A percentile compares a stretch with the other conserved stretches of the same genome.
Conservation (phyloP, 2,113 vertebrate genomes). For the Acanthisitta chloris region DNA sequence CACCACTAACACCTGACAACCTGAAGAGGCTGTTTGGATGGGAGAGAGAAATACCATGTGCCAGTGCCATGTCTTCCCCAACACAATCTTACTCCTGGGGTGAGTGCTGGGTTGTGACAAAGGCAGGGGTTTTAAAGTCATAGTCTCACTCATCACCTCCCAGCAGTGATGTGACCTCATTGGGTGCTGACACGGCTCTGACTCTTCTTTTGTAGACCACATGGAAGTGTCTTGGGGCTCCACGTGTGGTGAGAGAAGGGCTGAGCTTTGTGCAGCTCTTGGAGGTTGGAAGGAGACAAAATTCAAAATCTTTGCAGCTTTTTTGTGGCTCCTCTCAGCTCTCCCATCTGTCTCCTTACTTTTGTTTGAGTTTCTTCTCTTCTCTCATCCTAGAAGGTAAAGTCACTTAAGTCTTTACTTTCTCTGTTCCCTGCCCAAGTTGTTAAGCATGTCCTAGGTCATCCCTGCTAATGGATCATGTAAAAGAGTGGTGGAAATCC, state of each 20-base stretch:
- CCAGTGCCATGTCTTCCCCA: background rate
- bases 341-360: background rate
- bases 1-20: background rate
- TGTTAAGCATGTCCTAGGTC: background rate
- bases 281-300: background rate
- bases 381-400: background rate
- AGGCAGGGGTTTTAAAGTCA: background rate
- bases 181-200: background rate
- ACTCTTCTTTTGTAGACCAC: background rate
- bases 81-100: fast-evolving
- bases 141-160: background rate
- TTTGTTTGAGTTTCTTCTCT: background rate
- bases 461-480: background rate
- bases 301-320: background rate
- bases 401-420: background rate
- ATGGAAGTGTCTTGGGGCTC: background rate
- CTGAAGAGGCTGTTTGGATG: background rate
- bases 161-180: background rate
- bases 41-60: background rate
- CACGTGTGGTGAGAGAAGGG: background rate
- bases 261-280: background rate
- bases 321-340: background rate
- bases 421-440: background rate
- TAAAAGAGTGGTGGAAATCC: background rate
- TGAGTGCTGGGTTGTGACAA: fast-evolving